Conservation (phyloP, 1,140 invertebrate species). For the Caenorhabditis tropicalis region DNA sequence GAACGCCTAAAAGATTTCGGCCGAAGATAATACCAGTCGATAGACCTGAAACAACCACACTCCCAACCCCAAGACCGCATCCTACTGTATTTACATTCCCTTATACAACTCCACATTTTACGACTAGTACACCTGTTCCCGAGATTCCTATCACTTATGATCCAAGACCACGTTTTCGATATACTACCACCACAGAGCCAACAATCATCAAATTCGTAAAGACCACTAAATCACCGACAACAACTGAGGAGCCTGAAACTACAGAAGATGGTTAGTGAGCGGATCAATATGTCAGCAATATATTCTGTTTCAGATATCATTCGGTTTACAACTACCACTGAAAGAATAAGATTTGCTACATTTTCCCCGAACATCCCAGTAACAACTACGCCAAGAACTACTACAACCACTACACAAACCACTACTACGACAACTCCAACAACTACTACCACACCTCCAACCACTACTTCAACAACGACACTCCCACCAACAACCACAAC, state of each 20-base stretch:
- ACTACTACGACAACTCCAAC: neutral
- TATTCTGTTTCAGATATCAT: neutral
- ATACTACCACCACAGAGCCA: slow-evolving; percentile 12
- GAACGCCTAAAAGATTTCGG: neutral
- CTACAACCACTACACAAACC: neutral
- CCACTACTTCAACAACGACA: neutral
- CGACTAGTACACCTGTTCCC: neutral
- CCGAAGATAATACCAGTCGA: slow-evolving; percentile 17
- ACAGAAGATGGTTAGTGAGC: neutral
- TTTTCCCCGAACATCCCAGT: slow-evolving; percentile 8
- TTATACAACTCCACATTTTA: neutral
- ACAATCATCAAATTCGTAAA: slow-evolving; percentile 6
- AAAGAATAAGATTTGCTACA: neutral
- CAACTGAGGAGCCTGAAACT: neutral
- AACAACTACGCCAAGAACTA: neutral
- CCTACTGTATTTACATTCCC: neutral
- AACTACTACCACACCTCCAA: neutral
- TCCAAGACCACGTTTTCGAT: slow-evolving; percentile 4
- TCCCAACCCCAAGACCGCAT: neutral
- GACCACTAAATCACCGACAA: neutral
- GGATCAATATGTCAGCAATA: too few relatives aligned
- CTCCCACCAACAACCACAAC: neutral
- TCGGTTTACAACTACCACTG: neutral
- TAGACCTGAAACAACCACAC: neutral
- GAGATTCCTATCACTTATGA: neutral